Evolutionary conservation across 2,113 vertebrate genomes (phyloP).

Genomic region (Gila orcuttii): DNA sequence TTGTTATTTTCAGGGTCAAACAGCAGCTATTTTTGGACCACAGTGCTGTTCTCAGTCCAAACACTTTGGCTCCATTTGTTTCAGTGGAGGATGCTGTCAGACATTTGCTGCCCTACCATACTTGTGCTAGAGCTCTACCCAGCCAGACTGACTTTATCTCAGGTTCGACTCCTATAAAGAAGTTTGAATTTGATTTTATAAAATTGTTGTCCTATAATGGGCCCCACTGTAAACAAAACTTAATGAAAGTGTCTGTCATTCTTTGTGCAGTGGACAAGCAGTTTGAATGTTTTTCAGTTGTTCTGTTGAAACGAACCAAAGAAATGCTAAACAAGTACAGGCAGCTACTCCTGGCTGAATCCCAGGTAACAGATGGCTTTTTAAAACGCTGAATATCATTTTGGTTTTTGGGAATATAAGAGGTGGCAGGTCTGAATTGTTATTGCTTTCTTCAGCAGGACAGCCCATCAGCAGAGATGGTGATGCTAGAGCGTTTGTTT

Average conservation of each 20-base stretch:
- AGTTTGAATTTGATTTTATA: not conserved
- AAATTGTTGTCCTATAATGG: not conserved
- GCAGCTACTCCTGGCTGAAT: conserved; percentile 77
- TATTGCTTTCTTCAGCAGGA: conserved; percentile 72
- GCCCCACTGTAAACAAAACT: not conserved
- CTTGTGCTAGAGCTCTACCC: conserved; percentile 72
- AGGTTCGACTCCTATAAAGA: conserved; percentile 62
- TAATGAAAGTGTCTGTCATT: not conserved
- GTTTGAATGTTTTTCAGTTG: conserved; percentile 76
- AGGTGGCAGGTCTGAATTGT: not conserved
- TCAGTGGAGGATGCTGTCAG: conserved; percentile 71
- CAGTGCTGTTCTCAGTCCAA: conserved; percentile 67
- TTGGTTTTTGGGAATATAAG: not conserved
- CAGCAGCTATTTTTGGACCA: conserved; percentile 76
- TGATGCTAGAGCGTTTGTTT: conserved; percentile 83
- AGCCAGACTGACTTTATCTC: conserved; percentile 67
- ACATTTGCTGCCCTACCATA: conserved; percentile 78
- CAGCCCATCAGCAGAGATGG: conserved; percentile 82
- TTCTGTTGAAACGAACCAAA: conserved; percentile 79
- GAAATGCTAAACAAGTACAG: conserved; percentile 83
- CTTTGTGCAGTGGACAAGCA: conserved; percentile 77
- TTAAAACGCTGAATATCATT: not conserved
- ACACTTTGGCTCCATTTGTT: conserved; percentile 67
- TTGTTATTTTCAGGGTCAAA: conserved; percentile 70
- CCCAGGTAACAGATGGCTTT: conserved; percentile 66